Base-by-base conservation (phyloP, 1,140 invertebrate species). In the Drosophila takahashii region DNA sequence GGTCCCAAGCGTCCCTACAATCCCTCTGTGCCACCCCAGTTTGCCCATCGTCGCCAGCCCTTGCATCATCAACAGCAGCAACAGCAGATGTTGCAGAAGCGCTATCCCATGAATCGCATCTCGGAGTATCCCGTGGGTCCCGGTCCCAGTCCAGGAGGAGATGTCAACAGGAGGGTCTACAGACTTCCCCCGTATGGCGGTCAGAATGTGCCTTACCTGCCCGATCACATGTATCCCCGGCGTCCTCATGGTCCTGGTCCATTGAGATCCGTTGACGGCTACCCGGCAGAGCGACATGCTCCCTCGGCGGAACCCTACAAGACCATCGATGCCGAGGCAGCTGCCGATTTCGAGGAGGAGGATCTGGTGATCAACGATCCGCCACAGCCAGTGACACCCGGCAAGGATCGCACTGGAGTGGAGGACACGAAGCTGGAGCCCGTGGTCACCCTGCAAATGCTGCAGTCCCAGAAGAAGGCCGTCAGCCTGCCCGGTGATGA, bases 391-490 rank as follows among this genome's bases (percentile, higher is more conserved):
- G 79, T 87, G 4, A 60, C 90, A 0, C 73, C 81, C 3, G 85
- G 57, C 39, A 89, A 86, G 26, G 80, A 90, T 41, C 72, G 72
- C 41, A 48, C 50, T 6, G 13, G 16, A 8, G 37, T 64, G 3
- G 86, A 83, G 13, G 77, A 90, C 16, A 57, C 78, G 4, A 90
- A 92, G 41, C 48, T 92, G 57, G 92, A 92, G 53, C 91, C 91
- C 45, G 93, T 94, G 1, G 93, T 94, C 50, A 95, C 95, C 0
- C 84, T 96, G 29, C 95, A 95, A 89, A 95, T 95, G 95, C 93
- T 95, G 37, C 93, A 94, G 70, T 93, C 93, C 0, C 93, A 92
- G 27, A 92, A 92, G 22, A 91, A 92, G 32, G 57, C 87, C 0
- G 36, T 80, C 0, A 79, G 78, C 18, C 45, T 80, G 27, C 67